These are phyloP conservation scores for Pterocles orientalis DNA, from an alignment of 2,113 vertebrate genomes.

Conservation along the genomic window DNA sequence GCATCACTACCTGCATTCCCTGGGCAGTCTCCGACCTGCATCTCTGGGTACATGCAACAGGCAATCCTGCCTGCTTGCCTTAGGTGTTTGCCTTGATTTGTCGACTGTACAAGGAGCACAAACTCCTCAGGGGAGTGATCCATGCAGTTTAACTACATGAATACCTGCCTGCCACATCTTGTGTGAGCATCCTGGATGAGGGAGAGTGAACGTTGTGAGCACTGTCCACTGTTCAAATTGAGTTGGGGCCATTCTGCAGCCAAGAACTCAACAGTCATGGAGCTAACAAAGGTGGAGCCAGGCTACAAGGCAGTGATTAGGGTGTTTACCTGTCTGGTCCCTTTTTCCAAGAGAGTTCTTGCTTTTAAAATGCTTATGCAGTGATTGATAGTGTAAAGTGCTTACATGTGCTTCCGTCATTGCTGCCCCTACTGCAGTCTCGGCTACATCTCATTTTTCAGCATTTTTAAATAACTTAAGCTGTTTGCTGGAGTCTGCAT, in stretches of 20 bases:
- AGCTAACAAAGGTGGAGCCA: background rate
- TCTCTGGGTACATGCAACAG: background rate
- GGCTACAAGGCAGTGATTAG: background rate
- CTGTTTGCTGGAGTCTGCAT: background rate
- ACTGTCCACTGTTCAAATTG: background rate
- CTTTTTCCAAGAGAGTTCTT: background rate
- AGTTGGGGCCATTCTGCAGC: background rate
- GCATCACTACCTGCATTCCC: background rate
- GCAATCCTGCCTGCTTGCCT: background rate
- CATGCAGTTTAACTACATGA: background rate
- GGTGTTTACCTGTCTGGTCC: background rate
- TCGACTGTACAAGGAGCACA: background rate
- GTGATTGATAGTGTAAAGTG: background rate
- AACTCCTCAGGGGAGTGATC: background rate
- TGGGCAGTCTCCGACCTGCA: background rate
- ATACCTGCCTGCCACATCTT: background rate
- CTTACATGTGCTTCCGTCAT: background rate
- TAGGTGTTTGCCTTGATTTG: background rate
- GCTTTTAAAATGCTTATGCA: background rate
- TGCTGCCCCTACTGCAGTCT: background rate
- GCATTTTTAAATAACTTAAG: background rate
- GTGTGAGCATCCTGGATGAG: background rate
- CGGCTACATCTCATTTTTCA: background rate
- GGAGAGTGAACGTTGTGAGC: background rate
- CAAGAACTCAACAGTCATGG: background rate